Conservation (phyloP, 2,888 invertebrate genomes). For the Eupithecia subfuscata region DNA sequence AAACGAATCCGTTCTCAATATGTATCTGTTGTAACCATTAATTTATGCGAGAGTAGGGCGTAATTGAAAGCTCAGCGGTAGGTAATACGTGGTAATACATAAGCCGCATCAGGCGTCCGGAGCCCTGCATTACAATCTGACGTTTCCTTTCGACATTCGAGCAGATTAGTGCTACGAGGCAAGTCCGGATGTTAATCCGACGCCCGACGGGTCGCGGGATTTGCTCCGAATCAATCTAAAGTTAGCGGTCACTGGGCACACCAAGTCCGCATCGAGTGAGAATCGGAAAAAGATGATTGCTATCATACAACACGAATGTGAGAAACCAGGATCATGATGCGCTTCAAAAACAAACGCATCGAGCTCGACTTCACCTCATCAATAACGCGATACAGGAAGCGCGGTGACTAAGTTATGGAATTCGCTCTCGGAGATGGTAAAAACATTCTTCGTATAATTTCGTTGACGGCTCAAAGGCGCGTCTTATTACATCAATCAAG, state of each 20-base stretch:
- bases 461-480: constrained; percentile 35
- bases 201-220: constrained; percentile 78
- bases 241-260: constrained; percentile 67
- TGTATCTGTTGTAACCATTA: constrained; percentile 25
- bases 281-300: constrained; percentile 47
- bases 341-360: neutral
- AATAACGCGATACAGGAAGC: constrained; percentile 14
- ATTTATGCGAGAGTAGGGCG: constrained; percentile 42
- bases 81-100: constrained; percentile 67
- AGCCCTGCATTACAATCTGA: constrained; percentile 82
- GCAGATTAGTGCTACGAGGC: constrained; percentile 81
- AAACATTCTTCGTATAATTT: constrained; percentile 40
- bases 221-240: constrained; percentile 77
- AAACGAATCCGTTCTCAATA: constrained; percentile 1
- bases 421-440: constrained; percentile 27
- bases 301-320: constrained; percentile 33
- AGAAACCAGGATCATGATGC: neutral
- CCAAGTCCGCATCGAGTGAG: neutral
- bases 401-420: constrained; percentile 6
- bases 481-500: constrained; percentile 47
- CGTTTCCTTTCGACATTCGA: constrained; percentile 84
- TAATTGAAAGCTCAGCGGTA: constrained; percentile 62
- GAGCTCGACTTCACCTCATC: constrained; percentile 9
- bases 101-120: constrained; percentile 74
- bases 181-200: constrained; percentile 81